Base-by-base conservation (phyloP, 2,888 invertebrate species). In the Lasioglossum marginatum region DNA sequence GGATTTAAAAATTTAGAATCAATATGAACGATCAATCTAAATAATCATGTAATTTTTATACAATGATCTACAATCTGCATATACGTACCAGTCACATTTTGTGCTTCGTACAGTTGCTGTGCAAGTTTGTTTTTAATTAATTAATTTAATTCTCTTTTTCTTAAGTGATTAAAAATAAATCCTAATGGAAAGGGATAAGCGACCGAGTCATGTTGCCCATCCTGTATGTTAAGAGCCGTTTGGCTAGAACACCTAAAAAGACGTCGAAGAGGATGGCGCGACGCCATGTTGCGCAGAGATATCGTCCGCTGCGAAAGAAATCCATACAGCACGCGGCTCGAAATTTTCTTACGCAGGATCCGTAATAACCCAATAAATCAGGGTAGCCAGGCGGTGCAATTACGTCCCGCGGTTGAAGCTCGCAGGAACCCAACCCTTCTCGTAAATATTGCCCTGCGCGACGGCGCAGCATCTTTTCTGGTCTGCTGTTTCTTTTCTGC, bases 291-390 rank as follows among this genome's bases (percentile, higher is more conserved):
- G 43, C 16, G 43, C 48, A 71, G 70, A 82, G 85, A 86, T 83
- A 74, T 27, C 70, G 60, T 63, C 57, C 48, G 37, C 68, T 78
- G 74, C 60, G 78, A 77, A 77, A 79, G 83, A 87, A 82, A 85
- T 88, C 91, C 93, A 91, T 92, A 92, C 91, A 91, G 90, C 92
- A 92, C 92, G 85, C 87, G 84, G 84, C 75, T 78, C 79, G 73
- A 79, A 68, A 89, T 93, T 87, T 91, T 89, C 91, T 92, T 90
- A 89, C 91, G 87, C 90, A 89, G 90, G 93, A 93, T 92, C 93
- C 88, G 94, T 94, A 94, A 94, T 94, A 94, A 94, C 92, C 94
- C 94, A 94, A 94, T 94, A 94, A 94, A 94, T 94, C 94, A 94
- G 93, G 89, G 91, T 93, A 93, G 90, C 92, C 89, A 91, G 68